Evolutionary conservation across 2,113 vertebrate species (phyloP), one percentile per base, ranked within the genome.

Genomic region (Scopus umbretta): DNA sequence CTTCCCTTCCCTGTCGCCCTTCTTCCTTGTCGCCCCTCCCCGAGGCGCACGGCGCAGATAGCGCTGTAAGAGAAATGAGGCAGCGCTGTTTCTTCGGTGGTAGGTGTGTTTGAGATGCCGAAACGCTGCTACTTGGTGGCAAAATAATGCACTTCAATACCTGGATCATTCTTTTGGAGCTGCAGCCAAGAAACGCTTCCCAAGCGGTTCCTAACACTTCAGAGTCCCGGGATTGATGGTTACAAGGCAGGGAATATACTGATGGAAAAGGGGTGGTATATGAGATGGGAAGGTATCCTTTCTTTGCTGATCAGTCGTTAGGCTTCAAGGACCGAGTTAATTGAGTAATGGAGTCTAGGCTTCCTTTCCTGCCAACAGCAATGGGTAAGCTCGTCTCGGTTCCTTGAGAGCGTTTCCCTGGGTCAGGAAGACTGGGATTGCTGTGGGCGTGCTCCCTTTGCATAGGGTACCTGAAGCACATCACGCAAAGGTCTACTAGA

Each of bases 401-500:
- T 23, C 23, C 19, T 25, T 16, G 43, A 1, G 2, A 15, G 21
- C 17, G 30, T 61, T 23, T 34, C 38, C 19, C 19, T 59, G 38
- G 30, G 40, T 43, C 56, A 11, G 20, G 50, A 36, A 16, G 55
- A 13, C 9, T 7, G 47, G 21, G 15, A 10, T 22, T 43, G 40
- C 47, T 32, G 59, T 34, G 17, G 20, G 23, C 30, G 16, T 16
- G 7, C 17, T 34, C 8, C 3, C 6, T 38, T 32, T 18, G 10
- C 11, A 1, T 2, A 6, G 13, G 19, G 30, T 14, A 19, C 19
- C 50, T 53, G 58, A 14, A 47, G 9, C 27, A 43, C 13, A 34
- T 30, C 14, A 7, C 1, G 0, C 14, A 17, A 10, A 52, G 5
- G 4, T 36, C 40, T 40, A 2, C 0, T 3, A 32, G 68, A 52